Conservation (phyloP, 2,797 vertebrate species). For the Propithecus deckenii region DNA sequence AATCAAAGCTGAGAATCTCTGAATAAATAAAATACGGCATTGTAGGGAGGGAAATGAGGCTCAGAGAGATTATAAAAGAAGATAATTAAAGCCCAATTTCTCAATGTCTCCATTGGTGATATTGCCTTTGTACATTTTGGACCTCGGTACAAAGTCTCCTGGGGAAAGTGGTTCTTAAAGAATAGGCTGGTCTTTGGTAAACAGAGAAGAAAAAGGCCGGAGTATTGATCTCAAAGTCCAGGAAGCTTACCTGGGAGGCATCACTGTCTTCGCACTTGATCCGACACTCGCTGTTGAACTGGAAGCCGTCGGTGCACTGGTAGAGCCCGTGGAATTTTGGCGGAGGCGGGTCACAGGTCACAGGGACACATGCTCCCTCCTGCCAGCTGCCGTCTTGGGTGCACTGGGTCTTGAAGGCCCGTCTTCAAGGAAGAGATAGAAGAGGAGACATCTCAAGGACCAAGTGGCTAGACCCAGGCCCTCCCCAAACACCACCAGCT, state of each 20-base stretch:
- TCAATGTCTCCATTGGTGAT: background rate
- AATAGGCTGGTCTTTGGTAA: background rate
- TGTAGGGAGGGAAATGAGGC: background rate
- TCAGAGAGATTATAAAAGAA: background rate
- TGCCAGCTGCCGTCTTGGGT: slow-evolving; percentile 97
- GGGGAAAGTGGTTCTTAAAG: background rate
- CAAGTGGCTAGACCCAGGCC: accelerated
- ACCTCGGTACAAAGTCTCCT: background rate
- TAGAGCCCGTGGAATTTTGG: slow-evolving; percentile 95
- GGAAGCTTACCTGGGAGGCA: slow-evolving; percentile 85
- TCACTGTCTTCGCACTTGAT: slow-evolving; percentile 91
- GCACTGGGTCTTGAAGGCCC: slow-evolving; percentile 96
- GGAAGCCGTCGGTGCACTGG: slow-evolving; percentile 95
- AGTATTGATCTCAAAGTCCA: background rate
- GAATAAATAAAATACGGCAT: background rate
- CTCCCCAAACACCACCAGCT: background rate
- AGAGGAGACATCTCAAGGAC: slow-evolving; percentile 37
- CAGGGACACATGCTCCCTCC: slow-evolving; percentile 92
- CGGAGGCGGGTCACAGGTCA: slow-evolving; percentile 94
- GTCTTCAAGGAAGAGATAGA: slow-evolving; percentile 83
- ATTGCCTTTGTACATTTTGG: accelerated
- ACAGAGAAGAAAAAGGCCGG: background rate
- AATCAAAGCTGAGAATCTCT: background rate
- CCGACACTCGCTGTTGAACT: slow-evolving; percentile 95
- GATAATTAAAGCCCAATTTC: background rate